A percentile compares a stretch with the other conserved stretches of the same genome.
Conservation (phyloP, 1,140 invertebrate genomes). For the Megalonaias nervosa region DNA sequence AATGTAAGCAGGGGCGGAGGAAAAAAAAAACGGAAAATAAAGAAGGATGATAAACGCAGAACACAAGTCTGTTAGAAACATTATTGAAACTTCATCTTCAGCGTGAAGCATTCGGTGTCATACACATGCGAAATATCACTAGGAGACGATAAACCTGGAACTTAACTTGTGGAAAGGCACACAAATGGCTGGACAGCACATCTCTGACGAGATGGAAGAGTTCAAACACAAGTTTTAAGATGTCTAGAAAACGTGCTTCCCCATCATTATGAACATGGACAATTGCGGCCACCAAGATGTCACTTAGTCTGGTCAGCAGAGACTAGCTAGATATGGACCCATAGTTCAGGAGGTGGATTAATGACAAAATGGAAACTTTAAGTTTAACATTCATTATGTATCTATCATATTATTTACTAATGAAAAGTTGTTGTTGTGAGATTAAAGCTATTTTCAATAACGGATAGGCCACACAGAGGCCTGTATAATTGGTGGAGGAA, state of each 20-base stretch:
- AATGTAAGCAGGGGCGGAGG: constrained; percentile 76
- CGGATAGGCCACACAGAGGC: no score
- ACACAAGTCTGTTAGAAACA: constrained; percentile 62
- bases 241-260: constrained; percentile 62
- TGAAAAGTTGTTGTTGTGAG: no score
- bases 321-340: neutral
- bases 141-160: constrained; percentile 84
- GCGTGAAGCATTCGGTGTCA: constrained; percentile 44
- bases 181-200: constrained; percentile 95
- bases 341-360: constrained; percentile 6
- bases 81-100: constrained; percentile 81
- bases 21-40: constrained; percentile 73
- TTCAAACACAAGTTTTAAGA: constrained; percentile 62
- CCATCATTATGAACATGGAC: constrained; percentile 71
- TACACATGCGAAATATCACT: constrained; percentile 76
- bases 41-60: constrained; percentile 60
- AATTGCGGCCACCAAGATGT: constrained; percentile 32
- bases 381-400: no score
- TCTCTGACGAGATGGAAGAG: constrained; percentile 73
- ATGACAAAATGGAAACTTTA: no score
- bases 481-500: no score
- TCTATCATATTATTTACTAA: no score
- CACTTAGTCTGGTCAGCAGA: no score
- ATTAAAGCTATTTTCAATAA: no score
- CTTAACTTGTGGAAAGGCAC: constrained; percentile 92